Evolutionary conservation across 2,113 vertebrate genomes (phyloP).

Genomic region (Pseudorasbora parva): DNA sequence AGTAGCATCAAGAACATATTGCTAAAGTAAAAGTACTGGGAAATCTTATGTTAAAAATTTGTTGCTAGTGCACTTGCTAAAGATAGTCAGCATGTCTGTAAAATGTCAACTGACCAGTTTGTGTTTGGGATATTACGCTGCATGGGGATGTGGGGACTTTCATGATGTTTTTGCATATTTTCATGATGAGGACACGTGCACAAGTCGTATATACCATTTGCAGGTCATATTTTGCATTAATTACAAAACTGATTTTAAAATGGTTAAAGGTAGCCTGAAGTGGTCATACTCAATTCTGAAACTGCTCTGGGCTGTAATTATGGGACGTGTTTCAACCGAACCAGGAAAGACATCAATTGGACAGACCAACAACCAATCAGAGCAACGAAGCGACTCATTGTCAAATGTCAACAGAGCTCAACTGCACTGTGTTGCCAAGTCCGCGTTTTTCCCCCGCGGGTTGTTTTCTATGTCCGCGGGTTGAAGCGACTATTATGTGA

Average conservation of each 20-base stretch:
- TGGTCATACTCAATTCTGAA: too few species aligned
- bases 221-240: background rate
- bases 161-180: slow-evolving; percentile 22
- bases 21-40: background rate
- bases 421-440: too few species aligned
- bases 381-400: too few species aligned
- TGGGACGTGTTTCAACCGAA: too few species aligned
- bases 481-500: too few species aligned
- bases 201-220: background rate
- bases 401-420: too few species aligned
- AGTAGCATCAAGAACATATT: background rate
- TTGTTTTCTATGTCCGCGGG: too few species aligned
- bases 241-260: background rate
- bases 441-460: too few species aligned
- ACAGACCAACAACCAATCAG: too few species aligned
- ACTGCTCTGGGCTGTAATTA: too few species aligned
- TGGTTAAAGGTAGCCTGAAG: too few species aligned
- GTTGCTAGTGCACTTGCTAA: background rate
- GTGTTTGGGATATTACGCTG: background rate
- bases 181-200: background rate
- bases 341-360: too few species aligned
- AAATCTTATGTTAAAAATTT: background rate
- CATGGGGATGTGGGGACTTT: slow-evolving; percentile 37
- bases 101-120: slow-evolving; percentile 42
- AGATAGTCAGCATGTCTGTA: background rate